phyloP scores from a whole-genome alignment of 2,113 vertebrate species.

The Oncorhynchus clarkii region DNA sequence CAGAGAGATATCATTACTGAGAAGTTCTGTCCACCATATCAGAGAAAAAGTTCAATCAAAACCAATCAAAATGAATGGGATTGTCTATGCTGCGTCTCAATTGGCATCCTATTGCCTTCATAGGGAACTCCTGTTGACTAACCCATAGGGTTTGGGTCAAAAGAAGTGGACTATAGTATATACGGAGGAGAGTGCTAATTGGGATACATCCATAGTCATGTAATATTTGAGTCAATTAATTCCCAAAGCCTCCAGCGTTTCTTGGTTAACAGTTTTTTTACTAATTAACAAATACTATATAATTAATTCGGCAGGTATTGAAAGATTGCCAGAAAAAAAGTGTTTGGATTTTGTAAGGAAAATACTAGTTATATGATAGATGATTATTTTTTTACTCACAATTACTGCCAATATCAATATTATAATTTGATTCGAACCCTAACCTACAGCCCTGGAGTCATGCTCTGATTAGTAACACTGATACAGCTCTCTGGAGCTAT shows the following conservation, averaged over 20 bases:
- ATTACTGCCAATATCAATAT: too few relatives aligned
- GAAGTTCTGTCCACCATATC: not conserved
- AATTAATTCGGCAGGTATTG: conserved; percentile 5
- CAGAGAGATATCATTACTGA: not conserved
- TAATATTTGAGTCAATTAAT: conserved; percentile 36
- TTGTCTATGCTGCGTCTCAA: too few relatives aligned
- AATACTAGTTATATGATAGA: not conserved
- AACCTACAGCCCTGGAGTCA: too few relatives aligned
- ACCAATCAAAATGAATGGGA: too few relatives aligned
- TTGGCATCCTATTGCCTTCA: too few relatives aligned
- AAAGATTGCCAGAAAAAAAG: not conserved
- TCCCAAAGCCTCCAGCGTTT: conserved; percentile 24
- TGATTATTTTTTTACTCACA: too few relatives aligned
- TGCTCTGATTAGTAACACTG: too few relatives aligned
- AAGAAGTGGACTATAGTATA: too few relatives aligned
- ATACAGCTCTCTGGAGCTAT: not conserved
- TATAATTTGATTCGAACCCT: too few relatives aligned
- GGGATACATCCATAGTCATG: not conserved
- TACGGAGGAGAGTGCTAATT: not conserved
- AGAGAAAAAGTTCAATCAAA: too few relatives aligned
- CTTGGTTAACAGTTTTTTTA: conserved; percentile 41
- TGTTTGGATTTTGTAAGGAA: not conserved
- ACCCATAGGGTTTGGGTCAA: too few relatives aligned
- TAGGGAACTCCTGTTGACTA: too few relatives aligned
- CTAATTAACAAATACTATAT: conserved; percentile 45